phyloP scores from a whole-genome alignment of 2,888 invertebrate species.

The Microdon myrmicae region DNA sequence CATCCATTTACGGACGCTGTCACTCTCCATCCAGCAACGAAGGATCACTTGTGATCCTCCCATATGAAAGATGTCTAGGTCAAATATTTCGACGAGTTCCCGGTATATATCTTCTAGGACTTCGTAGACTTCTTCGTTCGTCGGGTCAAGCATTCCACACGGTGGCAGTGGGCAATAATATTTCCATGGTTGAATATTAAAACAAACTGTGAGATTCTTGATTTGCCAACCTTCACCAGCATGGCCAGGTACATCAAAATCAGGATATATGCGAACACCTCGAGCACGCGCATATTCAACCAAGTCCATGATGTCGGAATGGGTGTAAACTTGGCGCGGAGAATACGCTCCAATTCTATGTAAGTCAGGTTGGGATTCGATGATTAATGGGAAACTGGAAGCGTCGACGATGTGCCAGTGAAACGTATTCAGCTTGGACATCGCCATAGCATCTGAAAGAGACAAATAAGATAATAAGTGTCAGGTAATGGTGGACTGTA shows the following conservation, averaged over 20 bases:
- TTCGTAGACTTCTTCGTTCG: constrained; percentile 74
- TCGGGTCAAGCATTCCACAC: constrained; percentile 80
- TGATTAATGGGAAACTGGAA: constrained; percentile 88
- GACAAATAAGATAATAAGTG: background rate
- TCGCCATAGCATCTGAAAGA: constrained; percentile 79
- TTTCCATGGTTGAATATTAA: constrained; percentile 75
- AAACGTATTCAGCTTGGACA: constrained; percentile 87
- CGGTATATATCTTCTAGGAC: constrained; percentile 74
- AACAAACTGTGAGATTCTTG: constrained; percentile 71
- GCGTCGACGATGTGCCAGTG: constrained; percentile 93
- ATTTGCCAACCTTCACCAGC: constrained; percentile 84
- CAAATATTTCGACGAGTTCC: constrained; percentile 71
- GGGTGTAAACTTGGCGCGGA: constrained; percentile 73
- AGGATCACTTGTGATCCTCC: constrained; percentile 78
- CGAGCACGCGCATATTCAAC: constrained; percentile 74
- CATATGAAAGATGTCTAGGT: constrained; percentile 81
- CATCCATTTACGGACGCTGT: constrained; percentile 75
- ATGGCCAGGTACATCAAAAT: constrained; percentile 88
- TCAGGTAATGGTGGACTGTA: too few species aligned
- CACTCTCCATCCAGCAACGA: constrained; percentile 77
- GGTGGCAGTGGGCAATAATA: constrained; percentile 79
- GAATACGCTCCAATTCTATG: constrained; percentile 79
- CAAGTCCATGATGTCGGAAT: constrained; percentile 67
- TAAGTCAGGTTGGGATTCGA: constrained; percentile 74
- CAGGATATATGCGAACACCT: constrained; percentile 86